A percentile compares a stretch with the other conserved stretches of the same genome.
These are phyloP conservation scores for Melipona quadrifasciata DNA, from an alignment of 1,140 invertebrate genomes.

Conservation along the genomic window DNA sequence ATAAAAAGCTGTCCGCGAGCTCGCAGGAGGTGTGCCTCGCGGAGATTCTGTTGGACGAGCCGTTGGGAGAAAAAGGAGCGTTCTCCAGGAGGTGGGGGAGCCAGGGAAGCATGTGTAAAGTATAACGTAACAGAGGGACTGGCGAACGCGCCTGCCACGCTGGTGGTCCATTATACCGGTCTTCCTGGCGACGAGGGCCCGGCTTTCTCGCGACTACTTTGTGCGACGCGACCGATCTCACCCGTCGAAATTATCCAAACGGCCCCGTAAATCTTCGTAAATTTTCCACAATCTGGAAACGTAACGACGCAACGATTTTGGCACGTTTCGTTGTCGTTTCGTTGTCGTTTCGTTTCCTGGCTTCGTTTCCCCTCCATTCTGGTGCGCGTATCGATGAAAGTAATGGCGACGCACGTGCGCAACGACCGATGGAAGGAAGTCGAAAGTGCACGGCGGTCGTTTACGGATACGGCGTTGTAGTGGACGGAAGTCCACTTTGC, in stretches of 20 bases:
- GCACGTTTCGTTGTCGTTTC: background rate
- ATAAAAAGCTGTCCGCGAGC: slow-evolving; percentile 61
- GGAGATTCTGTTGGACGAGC: slow-evolving; percentile 41
- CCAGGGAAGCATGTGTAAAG: slow-evolving; percentile 70
- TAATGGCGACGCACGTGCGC: background rate
- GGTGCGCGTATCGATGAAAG: too few relatives aligned
- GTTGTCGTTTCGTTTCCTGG: background rate
- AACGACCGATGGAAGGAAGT: background rate
- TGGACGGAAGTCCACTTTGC: background rate
- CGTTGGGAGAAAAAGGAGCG: slow-evolving; percentile 50
- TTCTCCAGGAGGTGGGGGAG: background rate
- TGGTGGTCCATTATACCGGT: slow-evolving; percentile 72
- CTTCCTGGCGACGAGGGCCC: slow-evolving; percentile 35
- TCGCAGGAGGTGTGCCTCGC: slow-evolving; percentile 48
- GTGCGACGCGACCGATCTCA: slow-evolving; percentile 3
- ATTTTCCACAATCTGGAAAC: background rate
- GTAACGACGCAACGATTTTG: too few relatives aligned
- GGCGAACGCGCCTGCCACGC: slow-evolving; percentile 72
- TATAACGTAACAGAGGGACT: slow-evolving; percentile 77
- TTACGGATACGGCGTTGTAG: background rate
- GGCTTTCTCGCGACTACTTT: slow-evolving; percentile 31
- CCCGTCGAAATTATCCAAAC: background rate
- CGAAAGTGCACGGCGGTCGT: too few relatives aligned
- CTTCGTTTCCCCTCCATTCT: too few relatives aligned
- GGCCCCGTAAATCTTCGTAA: background rate